These are phyloP conservation scores for Epinotia ramella DNA, from an alignment of 2,888 invertebrate species.

Conservation along the genomic window DNA sequence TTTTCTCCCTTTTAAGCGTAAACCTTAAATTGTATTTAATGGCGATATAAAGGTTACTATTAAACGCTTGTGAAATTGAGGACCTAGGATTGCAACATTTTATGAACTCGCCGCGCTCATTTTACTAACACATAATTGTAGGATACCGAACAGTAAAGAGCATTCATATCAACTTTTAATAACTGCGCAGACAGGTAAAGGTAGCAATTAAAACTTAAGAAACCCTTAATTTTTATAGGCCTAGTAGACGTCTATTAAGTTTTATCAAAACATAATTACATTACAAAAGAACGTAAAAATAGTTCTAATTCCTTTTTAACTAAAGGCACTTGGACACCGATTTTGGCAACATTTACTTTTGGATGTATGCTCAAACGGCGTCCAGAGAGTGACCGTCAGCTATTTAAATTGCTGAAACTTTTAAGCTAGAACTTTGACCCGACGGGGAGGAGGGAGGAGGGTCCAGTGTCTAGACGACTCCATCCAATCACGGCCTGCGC, in stretches of 20 bases:
- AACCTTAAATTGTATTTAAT: background rate
- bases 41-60: background rate
- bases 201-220: background rate
- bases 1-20: background rate
- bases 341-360: background rate
- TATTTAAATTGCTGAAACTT: conserved; percentile 35
- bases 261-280: background rate
- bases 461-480: conserved; percentile 41
- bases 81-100: background rate
- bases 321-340: background rate
- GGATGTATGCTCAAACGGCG: conserved; percentile 2
- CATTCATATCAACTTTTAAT: background rate
- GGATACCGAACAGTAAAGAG: background rate
- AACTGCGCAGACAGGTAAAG: conserved; percentile 1
- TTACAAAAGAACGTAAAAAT: background rate
- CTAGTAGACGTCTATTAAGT: background rate
- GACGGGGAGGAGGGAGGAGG: conserved; percentile 35
- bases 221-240: background rate
- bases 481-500: conserved; percentile 39
- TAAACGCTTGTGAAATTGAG: background rate
- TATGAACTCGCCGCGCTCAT: background rate
- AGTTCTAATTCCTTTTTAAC: background rate
- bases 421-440: conserved; percentile 37
- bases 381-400: conserved; percentile 22
- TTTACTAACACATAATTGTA: background rate